These are phyloP conservation scores for Pristionchus fissidentatus DNA, from an alignment of 2,888 invertebrate species.

Conservation along the genomic window DNA sequence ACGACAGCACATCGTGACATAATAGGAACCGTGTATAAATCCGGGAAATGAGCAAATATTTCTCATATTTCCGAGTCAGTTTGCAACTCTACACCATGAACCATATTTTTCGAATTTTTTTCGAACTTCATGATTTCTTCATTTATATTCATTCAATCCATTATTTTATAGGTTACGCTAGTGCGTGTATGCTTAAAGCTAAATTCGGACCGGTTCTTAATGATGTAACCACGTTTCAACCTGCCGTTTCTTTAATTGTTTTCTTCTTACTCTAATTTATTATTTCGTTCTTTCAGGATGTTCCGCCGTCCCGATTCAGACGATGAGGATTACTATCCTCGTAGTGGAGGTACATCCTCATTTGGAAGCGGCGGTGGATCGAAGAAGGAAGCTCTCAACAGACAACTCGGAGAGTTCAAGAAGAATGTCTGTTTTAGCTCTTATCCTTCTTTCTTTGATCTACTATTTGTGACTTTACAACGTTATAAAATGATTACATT, in stretches of 20 bases:
- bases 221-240: background rate
- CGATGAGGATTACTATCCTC: slow-evolving; percentile 49
- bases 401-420: slow-evolving; percentile 43
- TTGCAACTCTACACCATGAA: background rate
- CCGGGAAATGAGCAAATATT: background rate
- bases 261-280: background rate
- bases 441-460: background rate
- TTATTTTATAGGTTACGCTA: background rate
- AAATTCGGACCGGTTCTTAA: background rate
- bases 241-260: background rate
- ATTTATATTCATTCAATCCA: too few relatives aligned
- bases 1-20: background rate
- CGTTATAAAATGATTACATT: background rate
- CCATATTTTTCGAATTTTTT: background rate
- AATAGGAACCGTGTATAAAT: background rate
- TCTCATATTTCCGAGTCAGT: background rate
- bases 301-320: slow-evolving; percentile 48
- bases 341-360: slow-evolving; percentile 35
- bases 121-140: background rate
- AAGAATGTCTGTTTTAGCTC: slow-evolving; percentile 26
- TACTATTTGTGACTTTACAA: background rate
- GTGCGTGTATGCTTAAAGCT: background rate
- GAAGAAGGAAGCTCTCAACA: slow-evolving; percentile 37
- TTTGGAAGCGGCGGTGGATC: slow-evolving; percentile 33
- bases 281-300: slow-evolving; percentile 17